phyloP scores from a whole-genome alignment of 2,113 vertebrate species.

The Noctilio leporinus region DNA sequence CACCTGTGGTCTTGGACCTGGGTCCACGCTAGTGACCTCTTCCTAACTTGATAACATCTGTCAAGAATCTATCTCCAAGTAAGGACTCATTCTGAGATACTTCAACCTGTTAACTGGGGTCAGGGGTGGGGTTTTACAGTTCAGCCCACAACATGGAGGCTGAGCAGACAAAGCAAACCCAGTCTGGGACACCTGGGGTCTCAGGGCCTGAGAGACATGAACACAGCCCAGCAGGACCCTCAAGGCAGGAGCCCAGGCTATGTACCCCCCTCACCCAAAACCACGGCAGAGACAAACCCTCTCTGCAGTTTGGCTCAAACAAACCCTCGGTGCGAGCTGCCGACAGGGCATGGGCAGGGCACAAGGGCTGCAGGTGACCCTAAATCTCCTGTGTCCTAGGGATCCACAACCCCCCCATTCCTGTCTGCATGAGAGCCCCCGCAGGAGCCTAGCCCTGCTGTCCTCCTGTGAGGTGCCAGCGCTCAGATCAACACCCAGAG shows the following conservation, averaged over 20 bases:
- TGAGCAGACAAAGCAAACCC: background rate
- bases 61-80: background rate
- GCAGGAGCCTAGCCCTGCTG: accelerated
- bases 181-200: background rate
- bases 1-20: background rate
- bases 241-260: background rate
- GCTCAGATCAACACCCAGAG: background rate
- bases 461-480: background rate
- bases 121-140: too few relatives aligned
- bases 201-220: background rate
- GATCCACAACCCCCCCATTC: accelerated
- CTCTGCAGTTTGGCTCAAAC: accelerated
- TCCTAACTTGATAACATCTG: background rate
- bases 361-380: background rate
- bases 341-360: accelerated
- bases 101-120: background rate
- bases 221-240: background rate
- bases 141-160: background rate
- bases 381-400: background rate
- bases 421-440: accelerated
- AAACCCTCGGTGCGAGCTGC: too few relatives aligned
- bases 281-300: background rate
- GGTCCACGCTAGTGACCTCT: background rate
- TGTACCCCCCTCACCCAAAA: background rate
- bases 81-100: background rate